phyloP scores from a whole-genome alignment of 1,140 invertebrate species.

The Drosophila busckii region DNA sequence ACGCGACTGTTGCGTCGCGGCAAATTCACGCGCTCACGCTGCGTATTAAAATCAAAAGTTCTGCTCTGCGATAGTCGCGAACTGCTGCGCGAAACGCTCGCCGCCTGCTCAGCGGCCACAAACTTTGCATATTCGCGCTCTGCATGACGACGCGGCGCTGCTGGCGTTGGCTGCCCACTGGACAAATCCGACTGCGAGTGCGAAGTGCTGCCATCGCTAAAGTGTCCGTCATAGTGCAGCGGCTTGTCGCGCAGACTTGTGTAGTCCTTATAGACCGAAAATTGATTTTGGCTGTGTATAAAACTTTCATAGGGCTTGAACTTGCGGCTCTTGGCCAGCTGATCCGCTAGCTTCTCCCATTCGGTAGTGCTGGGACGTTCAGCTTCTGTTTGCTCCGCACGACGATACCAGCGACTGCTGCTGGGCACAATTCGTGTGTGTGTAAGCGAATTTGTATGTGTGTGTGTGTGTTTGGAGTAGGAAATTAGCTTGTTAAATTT shows the following conservation, averaged over 20 bases:
- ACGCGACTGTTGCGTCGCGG: conserved; percentile 28
- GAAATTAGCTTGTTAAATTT: background rate
- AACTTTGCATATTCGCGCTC: conserved; percentile 64
- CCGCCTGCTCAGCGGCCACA: conserved; percentile 55
- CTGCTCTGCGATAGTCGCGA: conserved; percentile 47
- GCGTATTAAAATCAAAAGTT: conserved; percentile 66
- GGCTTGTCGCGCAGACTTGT: conserved; percentile 56
- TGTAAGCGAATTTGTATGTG: conserved; percentile 3
- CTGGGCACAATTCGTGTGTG: conserved; percentile 2
- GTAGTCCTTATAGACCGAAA: conserved; percentile 66
- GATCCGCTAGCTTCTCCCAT: conserved; percentile 71
- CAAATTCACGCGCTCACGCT: conserved; percentile 51
- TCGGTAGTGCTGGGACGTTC: conserved; percentile 66
- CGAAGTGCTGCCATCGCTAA: conserved; percentile 55
- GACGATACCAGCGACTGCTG: conserved; percentile 28
- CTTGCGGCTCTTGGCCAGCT: conserved; percentile 56
- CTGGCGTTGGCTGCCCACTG: conserved; percentile 57
- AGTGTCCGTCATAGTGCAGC: conserved; percentile 52
- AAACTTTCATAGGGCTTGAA: conserved; percentile 67
- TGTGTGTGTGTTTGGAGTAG: conserved; percentile 14
- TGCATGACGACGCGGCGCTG: conserved; percentile 24
- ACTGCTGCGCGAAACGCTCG: conserved; percentile 49
- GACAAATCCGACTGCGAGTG: conserved; percentile 60
- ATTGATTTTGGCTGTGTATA: conserved; percentile 42
- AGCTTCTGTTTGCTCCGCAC: conserved; percentile 5